Base-by-base conservation (phyloP, 2,797 vertebrate species). In the Lagocephalus sceleratus region DNA sequence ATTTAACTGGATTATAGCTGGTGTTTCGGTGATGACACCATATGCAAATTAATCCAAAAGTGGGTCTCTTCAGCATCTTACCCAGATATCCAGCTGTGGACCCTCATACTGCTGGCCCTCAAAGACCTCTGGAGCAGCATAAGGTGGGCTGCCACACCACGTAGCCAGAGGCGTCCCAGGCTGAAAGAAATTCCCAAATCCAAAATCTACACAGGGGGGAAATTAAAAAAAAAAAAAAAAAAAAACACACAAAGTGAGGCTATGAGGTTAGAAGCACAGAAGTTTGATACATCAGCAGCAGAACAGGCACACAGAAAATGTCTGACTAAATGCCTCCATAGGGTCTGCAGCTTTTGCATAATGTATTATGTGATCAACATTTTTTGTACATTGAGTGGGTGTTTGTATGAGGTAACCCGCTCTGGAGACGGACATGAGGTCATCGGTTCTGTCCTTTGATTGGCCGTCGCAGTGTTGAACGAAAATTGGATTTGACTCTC, bases 51-150 rank as follows among this genome's bases (percentile, higher is more conserved):
- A 6, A 42, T 19, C 40, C 40, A 9, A 19, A 42, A 42, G 16
- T 10, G 39, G 14, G 3, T 15, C 6, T 23, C 20, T 42, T 42
- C 40, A 14, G 44, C 15, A 54, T 52, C 80, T 78, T 92, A 99
- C 97, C 97, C 97, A 99, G 76, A 99, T 98, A 83, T 99, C 97
- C 76, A 99, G 92, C 86, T 98, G 96, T 20, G 97, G 97, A 52
- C 97, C 97, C 83, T 99, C 97, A 5, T 99, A 99, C 58, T 98
- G 95, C 73, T 96, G 97, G 35, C 97, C 97, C 81, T 99, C 97
- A 55, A 99, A 99, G 45, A 99, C 97, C 71, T 99, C 97, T 0
- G 97, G 97, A 74, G 97, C 97, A 47, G 97, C 97, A 0, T 99
- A 99, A 0, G 97, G 97, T 15, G 97, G 97, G 78, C 97, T 99